Conservation (phyloP, 2,888 invertebrate species). For the Agrotis ipsilon region DNA sequence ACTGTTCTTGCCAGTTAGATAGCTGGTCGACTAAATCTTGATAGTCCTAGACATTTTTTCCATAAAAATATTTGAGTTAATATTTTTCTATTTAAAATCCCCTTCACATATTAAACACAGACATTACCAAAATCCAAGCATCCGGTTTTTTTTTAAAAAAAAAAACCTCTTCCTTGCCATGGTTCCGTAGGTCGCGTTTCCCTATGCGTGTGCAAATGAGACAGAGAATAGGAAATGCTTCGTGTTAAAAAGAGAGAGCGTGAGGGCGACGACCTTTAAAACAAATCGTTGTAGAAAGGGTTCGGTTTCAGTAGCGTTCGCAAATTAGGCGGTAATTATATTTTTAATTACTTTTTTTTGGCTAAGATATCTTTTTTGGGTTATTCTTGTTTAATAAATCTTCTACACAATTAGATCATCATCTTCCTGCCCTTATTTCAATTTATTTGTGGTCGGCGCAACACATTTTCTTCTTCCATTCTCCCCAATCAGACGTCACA, state of each 20-base stretch:
- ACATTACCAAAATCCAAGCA: slow-evolving; percentile 77
- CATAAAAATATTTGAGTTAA: not conserved
- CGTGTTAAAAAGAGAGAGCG: slow-evolving; percentile 77
- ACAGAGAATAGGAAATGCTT: slow-evolving; percentile 71
- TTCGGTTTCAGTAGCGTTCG: slow-evolving; percentile 86
- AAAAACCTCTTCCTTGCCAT: slow-evolving; percentile 81
- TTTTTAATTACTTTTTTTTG: slow-evolving; percentile 35
- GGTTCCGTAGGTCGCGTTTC: slow-evolving; percentile 84
- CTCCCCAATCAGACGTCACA: too few relatives aligned
- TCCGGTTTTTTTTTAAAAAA: slow-evolving; percentile 80
- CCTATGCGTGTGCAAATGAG: slow-evolving; percentile 81
- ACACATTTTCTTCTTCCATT: too few relatives aligned
- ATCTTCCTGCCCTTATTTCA: too few relatives aligned
- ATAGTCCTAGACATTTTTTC: not conserved
- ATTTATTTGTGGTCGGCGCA: too few relatives aligned
- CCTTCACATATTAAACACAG: slow-evolving; percentile 31
- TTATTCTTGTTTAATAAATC: too few relatives aligned
- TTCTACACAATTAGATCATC: too few relatives aligned
- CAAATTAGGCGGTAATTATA: slow-evolving; percentile 70
- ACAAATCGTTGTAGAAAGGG: slow-evolving; percentile 90
- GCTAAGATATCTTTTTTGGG: too few relatives aligned
- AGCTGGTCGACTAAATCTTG: too few relatives aligned
- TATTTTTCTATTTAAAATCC: not conserved
- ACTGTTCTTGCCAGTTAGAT: too few relatives aligned
- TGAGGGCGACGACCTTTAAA: slow-evolving; percentile 90